Conservation (phyloP, 2,888 invertebrate genomes). For the Leucoma salicis region DNA sequence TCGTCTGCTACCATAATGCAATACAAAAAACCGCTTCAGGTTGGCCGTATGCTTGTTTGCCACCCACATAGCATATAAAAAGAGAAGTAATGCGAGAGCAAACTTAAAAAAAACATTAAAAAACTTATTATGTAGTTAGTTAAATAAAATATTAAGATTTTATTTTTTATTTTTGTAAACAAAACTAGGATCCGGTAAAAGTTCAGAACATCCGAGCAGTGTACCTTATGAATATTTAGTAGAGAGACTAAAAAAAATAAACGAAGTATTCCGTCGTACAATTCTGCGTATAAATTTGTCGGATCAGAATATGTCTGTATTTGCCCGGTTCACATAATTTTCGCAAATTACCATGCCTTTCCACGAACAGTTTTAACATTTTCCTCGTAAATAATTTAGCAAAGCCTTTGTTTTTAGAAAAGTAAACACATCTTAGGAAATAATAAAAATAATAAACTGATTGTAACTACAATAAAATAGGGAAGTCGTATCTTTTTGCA, state of each 20-base stretch:
- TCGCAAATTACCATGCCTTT: not conserved
- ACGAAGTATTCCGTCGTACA: not conserved
- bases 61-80: too few relatives aligned
- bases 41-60: too few relatives aligned
- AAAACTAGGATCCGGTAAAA: not conserved
- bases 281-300: not conserved
- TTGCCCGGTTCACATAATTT: not conserved
- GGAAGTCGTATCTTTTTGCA: slow-evolving; percentile 6
- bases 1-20: too few relatives aligned
- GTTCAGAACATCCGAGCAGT: slow-evolving; percentile 4
- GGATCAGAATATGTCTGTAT: slow-evolving; percentile 3
- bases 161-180: not conserved
- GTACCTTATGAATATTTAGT: slow-evolving; percentile 22
- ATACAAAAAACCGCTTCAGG: too few relatives aligned
- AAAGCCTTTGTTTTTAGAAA: not conserved
- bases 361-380: not conserved
- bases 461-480: too few relatives aligned
- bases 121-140: too few relatives aligned
- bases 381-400: not conserved
- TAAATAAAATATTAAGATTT: too few relatives aligned
- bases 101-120: too few relatives aligned
- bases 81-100: too few relatives aligned
- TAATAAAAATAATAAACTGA: not conserved
- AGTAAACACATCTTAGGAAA: not conserved
- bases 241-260: too few relatives aligned